Percentiles rank a stretch among this genome's conserved stretches.
Evolutionary conservation across 2,113 vertebrate genomes (phyloP).

Genomic region (Hystrix cristata): DNA sequence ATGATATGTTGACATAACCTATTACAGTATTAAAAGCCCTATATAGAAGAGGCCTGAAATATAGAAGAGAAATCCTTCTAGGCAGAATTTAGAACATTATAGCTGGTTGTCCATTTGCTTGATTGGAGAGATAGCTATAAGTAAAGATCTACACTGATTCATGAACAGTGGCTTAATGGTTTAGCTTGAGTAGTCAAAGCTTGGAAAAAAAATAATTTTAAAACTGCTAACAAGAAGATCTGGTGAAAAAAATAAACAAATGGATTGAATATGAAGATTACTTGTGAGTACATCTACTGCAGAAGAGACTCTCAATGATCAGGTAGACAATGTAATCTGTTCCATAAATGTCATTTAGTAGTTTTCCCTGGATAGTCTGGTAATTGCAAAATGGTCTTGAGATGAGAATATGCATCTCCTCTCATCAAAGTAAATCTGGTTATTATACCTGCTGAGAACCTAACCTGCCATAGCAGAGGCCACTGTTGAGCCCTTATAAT

Average conservation of each 20-base stretch:
- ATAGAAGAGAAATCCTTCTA: background rate
- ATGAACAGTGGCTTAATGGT: background rate
- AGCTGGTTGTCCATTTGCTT: background rate
- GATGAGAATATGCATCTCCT: background rate
- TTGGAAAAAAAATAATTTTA: background rate
- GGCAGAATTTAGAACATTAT: background rate
- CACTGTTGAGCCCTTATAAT: background rate
- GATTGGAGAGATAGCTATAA: background rate
- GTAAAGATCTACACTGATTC: background rate
- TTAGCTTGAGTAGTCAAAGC: conserved; percentile 14
- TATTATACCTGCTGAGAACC: background rate
- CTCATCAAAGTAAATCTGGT: conserved; percentile 7
- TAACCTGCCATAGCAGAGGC: background rate
- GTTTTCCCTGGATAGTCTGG: background rate
- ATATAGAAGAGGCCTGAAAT: background rate
- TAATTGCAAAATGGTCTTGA: conserved; percentile 20
- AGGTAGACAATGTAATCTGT: background rate
- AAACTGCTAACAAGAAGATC: background rate
- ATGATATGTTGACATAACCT: background rate
- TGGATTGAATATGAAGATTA: background rate
- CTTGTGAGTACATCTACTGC: background rate
- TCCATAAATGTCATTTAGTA: background rate
- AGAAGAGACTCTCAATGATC: background rate
- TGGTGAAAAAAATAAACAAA: background rate
- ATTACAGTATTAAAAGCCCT: background rate